A percentile compares a stretch with the other conserved stretches of the same genome.
Conservation (phyloP, 1,140 invertebrate species). For the Ceratina australensis region DNA sequence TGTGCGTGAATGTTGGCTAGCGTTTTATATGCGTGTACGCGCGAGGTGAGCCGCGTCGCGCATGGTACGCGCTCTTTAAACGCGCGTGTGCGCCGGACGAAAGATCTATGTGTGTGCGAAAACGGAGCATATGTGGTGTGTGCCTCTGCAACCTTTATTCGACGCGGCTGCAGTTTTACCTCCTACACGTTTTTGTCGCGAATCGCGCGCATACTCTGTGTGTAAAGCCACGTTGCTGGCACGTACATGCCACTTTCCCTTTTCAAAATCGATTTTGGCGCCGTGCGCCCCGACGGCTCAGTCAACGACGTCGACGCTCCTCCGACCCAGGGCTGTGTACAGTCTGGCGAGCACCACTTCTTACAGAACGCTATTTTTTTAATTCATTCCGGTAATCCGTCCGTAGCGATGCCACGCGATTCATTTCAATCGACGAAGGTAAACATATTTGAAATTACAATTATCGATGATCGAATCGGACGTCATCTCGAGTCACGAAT, state of each 20-base stretch:
- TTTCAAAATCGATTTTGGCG: constrained; percentile 75
- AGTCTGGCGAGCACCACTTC: not conserved
- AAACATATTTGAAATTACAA: no score
- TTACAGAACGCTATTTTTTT: no score
- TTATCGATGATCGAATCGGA: not conserved
- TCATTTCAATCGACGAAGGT: no score
- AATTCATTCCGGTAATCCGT: not conserved
- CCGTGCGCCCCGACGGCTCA: constrained; percentile 53
- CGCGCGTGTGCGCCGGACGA: not conserved
- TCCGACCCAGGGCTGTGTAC: constrained; percentile 51
- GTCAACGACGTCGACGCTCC: constrained; percentile 60
- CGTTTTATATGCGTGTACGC: not conserved
- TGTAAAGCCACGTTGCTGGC: constrained; percentile 48
- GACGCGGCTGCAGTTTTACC: constrained; percentile 40
- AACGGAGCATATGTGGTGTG: constrained; percentile 1
- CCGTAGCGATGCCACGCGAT: no score
- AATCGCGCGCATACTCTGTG: constrained; percentile 29
- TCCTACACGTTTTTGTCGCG: constrained; percentile 47
- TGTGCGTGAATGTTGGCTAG: not conserved
- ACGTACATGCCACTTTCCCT: constrained; percentile 70
- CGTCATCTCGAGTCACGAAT: not conserved
- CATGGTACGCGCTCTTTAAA: not conserved
- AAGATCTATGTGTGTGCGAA: no score
- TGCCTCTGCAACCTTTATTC: constrained; percentile 38
- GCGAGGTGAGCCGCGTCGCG: not conserved